Percentiles rank a stretch among this genome's conserved stretches.
Evolutionary conservation across 2,113 vertebrate species (phyloP).

Genomic region (Brachyistius frenatus): DNA sequence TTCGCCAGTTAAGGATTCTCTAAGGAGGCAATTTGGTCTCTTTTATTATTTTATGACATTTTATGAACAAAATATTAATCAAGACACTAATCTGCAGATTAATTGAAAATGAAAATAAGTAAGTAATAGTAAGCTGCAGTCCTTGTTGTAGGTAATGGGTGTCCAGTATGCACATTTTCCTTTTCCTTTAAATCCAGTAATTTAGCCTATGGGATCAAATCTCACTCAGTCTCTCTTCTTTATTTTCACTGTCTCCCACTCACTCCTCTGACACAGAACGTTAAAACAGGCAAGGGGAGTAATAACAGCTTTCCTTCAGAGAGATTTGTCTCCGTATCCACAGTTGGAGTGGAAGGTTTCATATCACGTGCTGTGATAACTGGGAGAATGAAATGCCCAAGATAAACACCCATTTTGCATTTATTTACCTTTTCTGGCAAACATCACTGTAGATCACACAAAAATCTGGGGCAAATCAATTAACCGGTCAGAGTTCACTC

Average conservation of each 20-base stretch:
- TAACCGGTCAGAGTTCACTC: background rate
- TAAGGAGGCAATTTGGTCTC: too few relatives aligned
- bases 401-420: background rate
- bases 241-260: constrained; percentile 21
- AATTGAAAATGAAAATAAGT: background rate
- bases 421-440: constrained; percentile 13
- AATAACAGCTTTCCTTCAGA: background rate
- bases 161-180: background rate
- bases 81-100: background rate
- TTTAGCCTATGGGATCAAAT: constrained; percentile 11
- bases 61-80: background rate
- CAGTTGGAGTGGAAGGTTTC: background rate
- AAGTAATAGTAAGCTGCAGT: background rate
- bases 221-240: constrained; percentile 11
- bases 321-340: background rate
- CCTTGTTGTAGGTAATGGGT: background rate
- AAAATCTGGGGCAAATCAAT: background rate
- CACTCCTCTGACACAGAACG: constrained; percentile 15
- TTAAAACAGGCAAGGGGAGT: background rate
- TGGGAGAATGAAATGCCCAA: background rate
- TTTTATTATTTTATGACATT: too few relatives aligned
- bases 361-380: constrained; percentile 1
- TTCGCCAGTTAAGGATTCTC: too few relatives aligned
- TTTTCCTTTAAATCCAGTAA: constrained; percentile 8
- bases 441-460: constrained; percentile 9